A percentile compares a stretch with the other conserved stretches of the same genome.
Evolutionary conservation across 2,888 invertebrate genomes (phyloP).

Genomic region (Andrena marginata): DNA sequence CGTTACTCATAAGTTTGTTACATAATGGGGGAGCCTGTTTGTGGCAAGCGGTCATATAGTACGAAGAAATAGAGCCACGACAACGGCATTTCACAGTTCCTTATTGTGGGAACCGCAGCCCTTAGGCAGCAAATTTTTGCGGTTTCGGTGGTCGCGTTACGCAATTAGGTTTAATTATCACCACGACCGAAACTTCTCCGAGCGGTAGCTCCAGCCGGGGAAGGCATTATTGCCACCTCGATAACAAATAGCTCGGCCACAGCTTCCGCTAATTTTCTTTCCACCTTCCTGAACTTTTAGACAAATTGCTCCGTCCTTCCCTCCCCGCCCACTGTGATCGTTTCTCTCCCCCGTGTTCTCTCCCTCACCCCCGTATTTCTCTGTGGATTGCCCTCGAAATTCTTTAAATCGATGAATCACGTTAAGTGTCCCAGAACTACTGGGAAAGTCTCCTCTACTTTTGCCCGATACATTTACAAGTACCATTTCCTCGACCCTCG

Average conservation of each 20-base stretch:
- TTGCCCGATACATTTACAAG: background rate
- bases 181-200: constrained; percentile 29
- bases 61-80: background rate
- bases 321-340: background rate
- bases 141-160: constrained; percentile 9
- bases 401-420: constrained; percentile 40
- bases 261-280: constrained; percentile 62
- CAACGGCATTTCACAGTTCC: background rate
- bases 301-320: constrained; percentile 51
- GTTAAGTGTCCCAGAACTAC: constrained; percentile 5
- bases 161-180: constrained; percentile 56
- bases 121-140: constrained; percentile 27
- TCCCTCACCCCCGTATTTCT: constrained; percentile 23
- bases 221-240: constrained; percentile 60
- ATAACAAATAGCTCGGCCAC: constrained; percentile 59
- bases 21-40: too few species aligned
- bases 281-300: constrained; percentile 60
- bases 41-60: too few species aligned
- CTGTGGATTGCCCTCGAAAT: constrained; percentile 13
- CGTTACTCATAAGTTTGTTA: too few species aligned
- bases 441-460: constrained; percentile 3
- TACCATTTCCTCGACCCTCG: background rate
- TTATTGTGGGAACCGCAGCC: constrained; percentile 5
- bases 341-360: background rate
- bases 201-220: background rate